Evolutionary conservation across 2,888 invertebrate genomes (phyloP).

Genomic region (Drosophila imparisetae): DNA sequence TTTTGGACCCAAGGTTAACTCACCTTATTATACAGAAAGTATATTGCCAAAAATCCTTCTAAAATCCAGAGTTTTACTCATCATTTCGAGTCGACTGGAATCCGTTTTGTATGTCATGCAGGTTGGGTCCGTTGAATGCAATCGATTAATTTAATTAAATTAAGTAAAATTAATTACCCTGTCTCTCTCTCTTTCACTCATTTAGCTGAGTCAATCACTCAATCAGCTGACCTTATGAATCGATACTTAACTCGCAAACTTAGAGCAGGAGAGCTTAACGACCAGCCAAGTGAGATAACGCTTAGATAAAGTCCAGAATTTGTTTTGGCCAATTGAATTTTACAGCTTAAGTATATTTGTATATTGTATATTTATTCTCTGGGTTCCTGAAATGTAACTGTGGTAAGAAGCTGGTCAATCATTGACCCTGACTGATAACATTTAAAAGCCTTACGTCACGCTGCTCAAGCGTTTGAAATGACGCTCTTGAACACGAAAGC

Average conservation of each 20-base stretch:
- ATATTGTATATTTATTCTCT: constrained; percentile 1
- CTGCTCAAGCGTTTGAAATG: constrained; percentile 8
- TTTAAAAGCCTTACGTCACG: constrained; percentile 18
- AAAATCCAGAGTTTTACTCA: neutral
- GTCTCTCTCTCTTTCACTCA: neutral
- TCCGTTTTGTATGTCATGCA: neutral
- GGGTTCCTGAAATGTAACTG: neutral
- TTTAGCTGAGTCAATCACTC: constrained; percentile 20
- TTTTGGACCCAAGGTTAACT: neutral
- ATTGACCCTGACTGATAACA: neutral
- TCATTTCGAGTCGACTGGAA: neutral
- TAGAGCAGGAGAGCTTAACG: neutral
- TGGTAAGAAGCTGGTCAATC: neutral
- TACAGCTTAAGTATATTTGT: neutral
- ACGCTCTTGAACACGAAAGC: constrained; percentile 2
- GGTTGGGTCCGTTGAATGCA: neutral
- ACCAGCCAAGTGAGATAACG: neutral
- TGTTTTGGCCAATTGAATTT: neutral
- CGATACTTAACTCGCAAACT: neutral
- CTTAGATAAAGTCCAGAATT: neutral
- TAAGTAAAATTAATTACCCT: too few species aligned
- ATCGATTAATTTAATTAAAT: too few species aligned
- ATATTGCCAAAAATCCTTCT: neutral
- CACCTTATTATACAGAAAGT: neutral
- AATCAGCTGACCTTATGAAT: neutral